Percentiles rank a stretch among this genome's conserved stretches.
These are phyloP conservation scores for Orthonychiurus folsomi DNA, from an alignment of 2,888 invertebrate genomes.

Conservation along the genomic window DNA sequence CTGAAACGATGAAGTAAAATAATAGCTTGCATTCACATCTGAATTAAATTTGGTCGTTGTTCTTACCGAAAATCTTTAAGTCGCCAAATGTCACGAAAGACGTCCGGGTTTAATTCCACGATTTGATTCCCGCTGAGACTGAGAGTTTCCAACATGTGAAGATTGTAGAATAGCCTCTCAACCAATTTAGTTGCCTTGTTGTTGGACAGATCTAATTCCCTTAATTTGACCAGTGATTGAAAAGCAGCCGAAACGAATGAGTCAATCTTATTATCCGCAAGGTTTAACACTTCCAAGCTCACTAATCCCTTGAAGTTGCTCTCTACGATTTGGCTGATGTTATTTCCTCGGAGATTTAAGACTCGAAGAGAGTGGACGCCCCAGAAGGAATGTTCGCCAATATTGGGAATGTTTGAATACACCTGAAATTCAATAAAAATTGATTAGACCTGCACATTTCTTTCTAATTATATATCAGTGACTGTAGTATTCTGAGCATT, in stretches of 20 bases:
- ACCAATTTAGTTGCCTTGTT: conserved; percentile 61
- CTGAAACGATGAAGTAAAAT: no score
- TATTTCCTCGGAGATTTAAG: conserved; percentile 65
- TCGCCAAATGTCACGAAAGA: conserved; percentile 50
- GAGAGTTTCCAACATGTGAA: conserved; percentile 60
- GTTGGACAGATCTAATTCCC: conserved; percentile 56
- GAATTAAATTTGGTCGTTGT: no score
- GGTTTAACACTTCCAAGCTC: conserved; percentile 59
- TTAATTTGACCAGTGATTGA: conserved; percentile 60
- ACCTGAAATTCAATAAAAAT: conserved; percentile 27
- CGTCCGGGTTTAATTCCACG: conserved; percentile 64
- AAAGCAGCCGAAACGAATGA: conserved; percentile 68
- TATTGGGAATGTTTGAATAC: conserved; percentile 61
- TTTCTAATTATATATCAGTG: no score
- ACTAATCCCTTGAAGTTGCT: conserved; percentile 69
- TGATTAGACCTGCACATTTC: no score
- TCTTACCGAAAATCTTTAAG: conserved; percentile 59
- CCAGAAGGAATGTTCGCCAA: conserved; percentile 73
- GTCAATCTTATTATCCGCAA: conserved; percentile 65
- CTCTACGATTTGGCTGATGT: conserved; percentile 57
- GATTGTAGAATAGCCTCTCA: conserved; percentile 63
- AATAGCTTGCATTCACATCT: no score
- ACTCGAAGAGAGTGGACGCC: conserved; percentile 54
- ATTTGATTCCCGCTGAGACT: conserved; percentile 68
- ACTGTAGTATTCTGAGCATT: no score